These are phyloP conservation scores for Lasioglossum malachurum DNA, from an alignment of 2,888 invertebrate genomes.

Conservation along the genomic window DNA sequence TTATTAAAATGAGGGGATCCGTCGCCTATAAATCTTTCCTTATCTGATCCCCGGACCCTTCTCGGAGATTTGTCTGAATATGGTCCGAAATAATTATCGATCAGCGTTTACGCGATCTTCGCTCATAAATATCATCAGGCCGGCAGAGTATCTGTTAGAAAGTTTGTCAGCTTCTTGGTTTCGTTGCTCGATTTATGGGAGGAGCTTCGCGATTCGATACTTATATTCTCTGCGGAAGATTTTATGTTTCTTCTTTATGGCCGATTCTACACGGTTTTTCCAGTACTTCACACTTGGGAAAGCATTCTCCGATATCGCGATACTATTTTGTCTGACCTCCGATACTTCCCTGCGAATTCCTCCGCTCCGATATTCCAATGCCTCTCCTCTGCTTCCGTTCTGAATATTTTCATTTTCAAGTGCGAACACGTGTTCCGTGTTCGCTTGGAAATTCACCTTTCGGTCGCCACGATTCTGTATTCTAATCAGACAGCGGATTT, in stretches of 20 bases:
- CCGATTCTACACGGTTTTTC: not conserved
- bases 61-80: slow-evolving; percentile 12
- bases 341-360: not conserved
- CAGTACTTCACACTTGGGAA: not conserved
- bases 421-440: not conserved
- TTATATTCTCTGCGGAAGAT: not conserved
- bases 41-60: slow-evolving; percentile 21
- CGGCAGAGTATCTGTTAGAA: not conserved
- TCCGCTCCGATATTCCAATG: not conserved
- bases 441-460: no score
- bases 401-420: not conserved
- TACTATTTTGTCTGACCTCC: not conserved
- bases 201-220: not conserved
- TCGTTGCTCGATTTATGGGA: not conserved
- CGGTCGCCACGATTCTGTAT: no score
- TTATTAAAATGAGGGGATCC: slow-evolving; percentile 9
- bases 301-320: not conserved
- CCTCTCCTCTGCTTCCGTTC: not conserved
- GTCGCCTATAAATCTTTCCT: not conserved
- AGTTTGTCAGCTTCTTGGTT: not conserved
- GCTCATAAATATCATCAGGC: not conserved
- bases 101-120: not conserved
- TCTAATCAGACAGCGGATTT: no score
- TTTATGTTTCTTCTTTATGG: not conserved
- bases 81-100: slow-evolving; percentile 1